Base-by-base conservation (phyloP, 2,113 vertebrate species). In the Connochaetes taurinus region DNA sequence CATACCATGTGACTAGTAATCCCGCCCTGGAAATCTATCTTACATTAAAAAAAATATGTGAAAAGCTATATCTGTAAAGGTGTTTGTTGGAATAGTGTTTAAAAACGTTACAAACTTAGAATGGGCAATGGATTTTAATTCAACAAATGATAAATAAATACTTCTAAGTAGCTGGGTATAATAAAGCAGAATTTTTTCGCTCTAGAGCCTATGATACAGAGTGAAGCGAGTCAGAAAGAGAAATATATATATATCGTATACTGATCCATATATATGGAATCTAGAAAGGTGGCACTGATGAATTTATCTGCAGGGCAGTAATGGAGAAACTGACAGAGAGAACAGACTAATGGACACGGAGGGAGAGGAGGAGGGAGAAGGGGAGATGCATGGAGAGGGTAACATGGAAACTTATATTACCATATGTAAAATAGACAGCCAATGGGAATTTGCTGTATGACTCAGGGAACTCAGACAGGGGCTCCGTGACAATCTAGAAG, bases 11-110 rank as follows among this genome's bases (percentile, higher is more conserved):
- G 74, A 36, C 47, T n/a, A 87, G 82, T 27, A 90, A 58, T 67
- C 53, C 43, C 3, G n/a, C 29, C 60, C 47, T 85, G 58, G 47
- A 55, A 94, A 90, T 86, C 31, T 81, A 71, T 53, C 40, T 76
- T 92, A 95, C 95, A 85, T 87, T 25, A 23, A 85, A 96, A 94
- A 94, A 92, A 43, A 81, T 67, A n/a, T 29, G 25, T 81, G 55
- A 60, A 85, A 96, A 94, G 23, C 50, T 78, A 2, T 81, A 90
- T 25, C 58, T 19, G 67, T 50, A 90, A 85, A 90, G 55, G 36
- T 36, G 12, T 92, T 88, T 91, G 71, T 45, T 96, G 23, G 91
- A 91, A 88, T 25, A 14, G 17, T 52, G 45, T 64, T 97, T 91
- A 82, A 94, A 93, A 93, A 40, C n/a, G 90, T 21, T 19, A 78